phyloP scores from a whole-genome alignment of 2,113 vertebrate species.

The Nettapus auritus region DNA sequence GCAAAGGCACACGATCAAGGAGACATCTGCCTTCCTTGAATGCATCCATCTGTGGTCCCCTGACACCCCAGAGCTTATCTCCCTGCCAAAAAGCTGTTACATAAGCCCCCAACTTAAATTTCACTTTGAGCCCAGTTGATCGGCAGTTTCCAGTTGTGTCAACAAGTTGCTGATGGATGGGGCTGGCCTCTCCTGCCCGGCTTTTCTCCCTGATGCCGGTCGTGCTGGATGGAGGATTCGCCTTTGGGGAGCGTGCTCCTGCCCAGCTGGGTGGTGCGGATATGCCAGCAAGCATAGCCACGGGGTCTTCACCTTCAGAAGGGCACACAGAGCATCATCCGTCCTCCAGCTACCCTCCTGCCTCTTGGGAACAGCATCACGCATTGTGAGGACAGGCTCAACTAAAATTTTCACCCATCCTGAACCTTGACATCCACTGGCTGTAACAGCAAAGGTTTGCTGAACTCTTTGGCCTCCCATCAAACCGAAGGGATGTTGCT shows the following conservation, averaged over 20 bases:
- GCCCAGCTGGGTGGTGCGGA: neutral
- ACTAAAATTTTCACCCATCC: neutral
- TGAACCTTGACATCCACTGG: neutral
- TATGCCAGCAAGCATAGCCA: neutral
- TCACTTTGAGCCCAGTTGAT: conserved; percentile 2
- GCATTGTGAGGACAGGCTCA: fast-evolving
- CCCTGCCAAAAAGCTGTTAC: conserved; percentile 54
- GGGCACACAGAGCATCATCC: neutral
- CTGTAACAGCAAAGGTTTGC: neutral
- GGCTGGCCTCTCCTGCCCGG: neutral
- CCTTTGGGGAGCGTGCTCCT: neutral
- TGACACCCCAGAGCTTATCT: conserved; percentile 16
- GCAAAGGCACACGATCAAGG: conserved; percentile 24
- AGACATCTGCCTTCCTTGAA: conserved; percentile 73
- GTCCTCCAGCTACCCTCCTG: neutral
- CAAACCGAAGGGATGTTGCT: neutral
- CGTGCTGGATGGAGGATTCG: fast-evolving
- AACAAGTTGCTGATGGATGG: neutral
- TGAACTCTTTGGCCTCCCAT: neutral
- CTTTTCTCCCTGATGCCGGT: fast-evolving
- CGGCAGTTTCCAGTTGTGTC: conserved; percentile 30
- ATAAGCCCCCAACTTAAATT: conserved; percentile 46
- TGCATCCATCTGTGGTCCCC: conserved; percentile 66
- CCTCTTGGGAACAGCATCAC: neutral
- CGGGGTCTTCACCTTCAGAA: neutral